These are phyloP conservation scores for Aleiodes testaceus DNA, from an alignment of 2,888 invertebrate species.

Conservation along the genomic window DNA sequence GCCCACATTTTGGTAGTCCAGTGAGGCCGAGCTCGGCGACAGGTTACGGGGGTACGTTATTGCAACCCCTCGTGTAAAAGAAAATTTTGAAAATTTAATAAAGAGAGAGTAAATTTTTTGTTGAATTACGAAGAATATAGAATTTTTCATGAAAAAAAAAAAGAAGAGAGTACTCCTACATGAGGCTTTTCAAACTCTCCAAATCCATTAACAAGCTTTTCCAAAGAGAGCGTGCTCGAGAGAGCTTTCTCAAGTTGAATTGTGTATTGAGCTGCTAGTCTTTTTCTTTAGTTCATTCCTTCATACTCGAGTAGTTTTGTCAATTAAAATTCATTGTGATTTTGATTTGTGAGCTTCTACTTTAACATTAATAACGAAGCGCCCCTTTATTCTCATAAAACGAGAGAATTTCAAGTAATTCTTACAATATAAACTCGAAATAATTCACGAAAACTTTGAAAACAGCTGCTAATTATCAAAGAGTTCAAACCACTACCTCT, in stretches of 20 bases:
- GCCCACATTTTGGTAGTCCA: constrained; percentile 69
- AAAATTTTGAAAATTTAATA: no score
- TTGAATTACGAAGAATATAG: no score
- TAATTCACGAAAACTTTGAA: no score
- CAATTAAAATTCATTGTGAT: constrained; percentile 36
- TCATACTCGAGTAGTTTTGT: constrained; percentile 36
- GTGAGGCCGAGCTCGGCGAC: constrained; percentile 62
- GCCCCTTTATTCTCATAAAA: no score
- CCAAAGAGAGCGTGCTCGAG: constrained; percentile 1
- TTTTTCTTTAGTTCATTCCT: not conserved
- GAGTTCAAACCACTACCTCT: no score
- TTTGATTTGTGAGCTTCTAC: not conserved
- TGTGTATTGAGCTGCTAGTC: not conserved
- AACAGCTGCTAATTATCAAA: no score
- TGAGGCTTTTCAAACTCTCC: not conserved
- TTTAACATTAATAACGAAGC: no score
- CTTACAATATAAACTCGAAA: no score
- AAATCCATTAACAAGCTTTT: constrained; percentile 7
- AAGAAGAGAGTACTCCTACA: not conserved
- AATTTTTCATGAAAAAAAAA: not conserved
- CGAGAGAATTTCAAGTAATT: no score
- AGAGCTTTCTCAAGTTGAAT: constrained; percentile 11
- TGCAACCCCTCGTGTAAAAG: constrained; percentile 18
- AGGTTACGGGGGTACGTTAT: constrained; percentile 63
- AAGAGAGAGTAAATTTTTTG: no score